phyloP scores from a whole-genome alignment of 1,140 invertebrate genomes.

The Rhopalosiphum maidis region DNA sequence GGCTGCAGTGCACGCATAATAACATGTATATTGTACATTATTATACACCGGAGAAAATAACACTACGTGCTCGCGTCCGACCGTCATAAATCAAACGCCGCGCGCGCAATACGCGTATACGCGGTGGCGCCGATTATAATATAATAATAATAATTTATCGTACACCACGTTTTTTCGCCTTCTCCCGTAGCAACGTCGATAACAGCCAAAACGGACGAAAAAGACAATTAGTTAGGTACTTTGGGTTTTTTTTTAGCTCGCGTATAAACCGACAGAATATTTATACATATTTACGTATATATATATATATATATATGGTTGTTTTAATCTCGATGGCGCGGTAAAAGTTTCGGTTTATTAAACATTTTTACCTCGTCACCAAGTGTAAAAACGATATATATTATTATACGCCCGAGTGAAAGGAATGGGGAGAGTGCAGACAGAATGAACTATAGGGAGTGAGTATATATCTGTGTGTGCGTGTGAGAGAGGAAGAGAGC shows the following conservation, averaged over 20 bases:
- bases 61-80: neutral
- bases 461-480: neutral
- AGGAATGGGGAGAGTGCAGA: neutral
- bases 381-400: neutral
- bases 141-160: constrained; percentile 15
- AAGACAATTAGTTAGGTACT: neutral
- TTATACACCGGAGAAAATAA: neutral
- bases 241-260: neutral
- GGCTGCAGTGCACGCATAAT: neutral
- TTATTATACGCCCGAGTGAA: neutral
- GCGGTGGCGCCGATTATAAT: neutral
- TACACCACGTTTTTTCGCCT: neutral
- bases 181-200: neutral
- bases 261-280: neutral
- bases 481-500: too few relatives aligned
- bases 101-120: neutral
- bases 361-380: neutral
- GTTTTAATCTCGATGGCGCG: neutral
- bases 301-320: neutral
- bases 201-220: neutral
- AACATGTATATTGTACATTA: neutral
- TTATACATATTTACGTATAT: too few relatives aligned
- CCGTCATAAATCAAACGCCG: constrained; percentile 2
- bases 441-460: neutral
- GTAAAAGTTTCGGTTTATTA: neutral